Base-by-base conservation (phyloP, 2,888 invertebrate genomes). In the Drosophila borborema region DNA sequence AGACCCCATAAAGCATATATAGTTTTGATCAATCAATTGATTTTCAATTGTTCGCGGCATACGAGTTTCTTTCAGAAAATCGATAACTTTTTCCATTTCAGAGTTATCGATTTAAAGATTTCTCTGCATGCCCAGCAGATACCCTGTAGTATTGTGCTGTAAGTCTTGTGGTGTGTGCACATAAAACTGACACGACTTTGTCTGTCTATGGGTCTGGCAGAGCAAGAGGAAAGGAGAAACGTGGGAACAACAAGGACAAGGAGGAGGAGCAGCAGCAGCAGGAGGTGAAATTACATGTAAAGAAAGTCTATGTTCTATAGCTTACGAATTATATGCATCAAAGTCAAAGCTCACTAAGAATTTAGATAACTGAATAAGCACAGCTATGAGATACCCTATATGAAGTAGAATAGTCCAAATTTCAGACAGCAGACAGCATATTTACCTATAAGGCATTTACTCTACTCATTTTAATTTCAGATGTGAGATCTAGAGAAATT, bases 321-420 rank as follows among this genome's bases (percentile, higher is more conserved):
- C 73, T 77, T 72, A 81, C 79, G 80, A 91, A 90, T 88, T 85
- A 91, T 90, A 81, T 85, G 86, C 90, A 81, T 16, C 38, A 23
- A 38, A 23, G 36, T 38, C 38, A 53, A 16, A 55, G 7, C 16
- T 41, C 10, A 28, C 5, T 40, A 12, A 7, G 23, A 40, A 2
- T 1, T 28, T 6, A 28, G 6, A 28, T 5, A 16, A 9, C 1
- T 14, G 4, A 16, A 14, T 16, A 10, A 28, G 31, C 41, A 14
- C 49, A 40, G 43, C 64, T 48, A 5, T 0, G 28, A 28, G n/a
- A 64, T 61, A 56, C 60, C 53, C 53, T 53, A 46, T 31, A 38
- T 6, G 7, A 51, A 18, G 18, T 8, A 3, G 5, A 18, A 6
- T 31, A 7, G 12, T 0, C 3, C 1, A 6, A 34, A 5, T 6